These are phyloP conservation scores for Brachyhypopomus gauderio DNA, from an alignment of 2,113 vertebrate species.

Conservation along the genomic window DNA sequence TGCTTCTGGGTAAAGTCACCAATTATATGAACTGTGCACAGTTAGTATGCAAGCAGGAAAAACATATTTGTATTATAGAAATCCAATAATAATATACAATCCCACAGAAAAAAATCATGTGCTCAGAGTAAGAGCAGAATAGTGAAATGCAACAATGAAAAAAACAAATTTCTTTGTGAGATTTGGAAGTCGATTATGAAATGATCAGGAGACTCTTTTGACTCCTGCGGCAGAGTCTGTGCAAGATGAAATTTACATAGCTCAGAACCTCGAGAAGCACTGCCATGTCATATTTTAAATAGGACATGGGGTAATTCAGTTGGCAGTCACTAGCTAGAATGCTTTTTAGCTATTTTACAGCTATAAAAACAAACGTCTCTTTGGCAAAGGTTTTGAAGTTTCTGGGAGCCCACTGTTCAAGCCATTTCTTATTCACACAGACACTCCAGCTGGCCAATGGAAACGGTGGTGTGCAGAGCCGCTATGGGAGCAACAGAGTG, in stretches of 20 bases:
- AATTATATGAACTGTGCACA: too few species aligned
- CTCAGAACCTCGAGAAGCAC: slow-evolving; percentile 11
- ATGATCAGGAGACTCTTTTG: not conserved
- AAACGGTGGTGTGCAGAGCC: not conserved
- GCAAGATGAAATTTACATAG: slow-evolving; percentile 13
- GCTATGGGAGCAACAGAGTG: not conserved
- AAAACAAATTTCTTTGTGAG: not conserved
- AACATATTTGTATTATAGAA: too few species aligned
- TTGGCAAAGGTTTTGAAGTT: slow-evolving; percentile 28
- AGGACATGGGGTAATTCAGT: slow-evolving; percentile 12
- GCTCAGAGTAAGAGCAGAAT: not conserved
- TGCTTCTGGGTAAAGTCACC: too few species aligned
- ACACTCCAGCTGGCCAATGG: not conserved
- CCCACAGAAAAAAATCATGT: not conserved
- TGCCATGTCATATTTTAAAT: slow-evolving; percentile 25
- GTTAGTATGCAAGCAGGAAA: too few species aligned
- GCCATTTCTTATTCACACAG: not conserved
- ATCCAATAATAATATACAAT: not conserved
- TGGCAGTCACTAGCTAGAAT: slow-evolving; percentile 24
- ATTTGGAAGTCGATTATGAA: slow-evolving; percentile 5
- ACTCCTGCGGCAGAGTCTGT: not conserved
- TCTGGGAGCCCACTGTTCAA: not conserved
- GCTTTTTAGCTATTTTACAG: slow-evolving; percentile 31
- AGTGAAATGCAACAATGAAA: slow-evolving; percentile 9
- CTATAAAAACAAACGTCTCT: slow-evolving; percentile 20